Evolutionary conservation across 2,113 vertebrate species (phyloP).

Genomic region (Pterophyllum scalare): DNA sequence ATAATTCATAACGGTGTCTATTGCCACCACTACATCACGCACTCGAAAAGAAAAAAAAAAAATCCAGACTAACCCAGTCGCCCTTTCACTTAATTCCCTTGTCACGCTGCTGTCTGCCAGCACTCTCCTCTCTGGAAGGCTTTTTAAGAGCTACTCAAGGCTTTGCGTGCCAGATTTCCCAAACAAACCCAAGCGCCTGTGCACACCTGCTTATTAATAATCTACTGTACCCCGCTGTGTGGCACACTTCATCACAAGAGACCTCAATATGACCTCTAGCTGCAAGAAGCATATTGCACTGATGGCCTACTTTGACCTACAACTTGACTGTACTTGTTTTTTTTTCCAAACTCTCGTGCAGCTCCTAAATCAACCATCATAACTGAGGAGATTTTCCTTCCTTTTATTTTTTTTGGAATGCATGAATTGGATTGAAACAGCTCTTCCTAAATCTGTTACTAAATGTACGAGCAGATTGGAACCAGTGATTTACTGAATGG

Average conservation of each 20-base stretch:
- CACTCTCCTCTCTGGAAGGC: conserved; percentile 32
- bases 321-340: neutral
- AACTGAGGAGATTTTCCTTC: neutral
- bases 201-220: conserved; percentile 70
- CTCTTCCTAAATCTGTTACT: neutral
- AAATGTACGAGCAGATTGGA: neutral
- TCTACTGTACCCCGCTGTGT: conserved; percentile 34
- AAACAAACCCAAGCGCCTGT: conserved; percentile 29
- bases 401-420: neutral
- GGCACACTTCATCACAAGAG: conserved; percentile 36
- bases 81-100: conserved; percentile 23
- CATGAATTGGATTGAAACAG: neutral
- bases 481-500: neutral
- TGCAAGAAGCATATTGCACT: neutral
- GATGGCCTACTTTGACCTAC: conserved; percentile 1
- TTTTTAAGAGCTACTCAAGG: conserved; percentile 39
- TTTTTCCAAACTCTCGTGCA: neutral
- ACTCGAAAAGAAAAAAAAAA: neutral
- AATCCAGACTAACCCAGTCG: conserved; percentile 4
- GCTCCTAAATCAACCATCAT: neutral
- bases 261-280: conserved; percentile 28
- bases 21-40: conserved; percentile 4
- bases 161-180: conserved; percentile 55
- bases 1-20: conserved; percentile 63
- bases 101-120: conserved; percentile 31